Evolutionary conservation across 2,113 vertebrate genomes (phyloP), one percentile per base, ranked within the genome.

Genomic region (Mesoclemmys tuberculata): DNA sequence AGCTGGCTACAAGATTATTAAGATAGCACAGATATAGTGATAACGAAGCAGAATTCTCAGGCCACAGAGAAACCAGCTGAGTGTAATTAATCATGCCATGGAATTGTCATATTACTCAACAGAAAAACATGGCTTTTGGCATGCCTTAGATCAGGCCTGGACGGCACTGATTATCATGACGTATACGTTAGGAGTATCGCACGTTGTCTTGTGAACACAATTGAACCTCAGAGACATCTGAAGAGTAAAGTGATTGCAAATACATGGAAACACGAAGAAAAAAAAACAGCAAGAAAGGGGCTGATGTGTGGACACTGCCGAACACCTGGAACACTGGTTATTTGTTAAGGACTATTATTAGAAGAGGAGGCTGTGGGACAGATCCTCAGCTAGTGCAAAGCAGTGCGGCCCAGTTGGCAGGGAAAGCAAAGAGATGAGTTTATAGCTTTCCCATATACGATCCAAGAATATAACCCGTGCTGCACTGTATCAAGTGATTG

Each of bases 21-120:
- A 96, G 96, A 91, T 35, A 2, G 1, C 83, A 96, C 19, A 88
- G 86, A 87, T 85, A 96, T 10, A 87, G 75, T 61, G 89, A 98
- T 89, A 96, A 95, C 82, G 85, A 88, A 93, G 77, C 61, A 90
- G 58, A 96, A 92, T 87, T 87, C 55, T 56, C 75, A 95, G 94
- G 41, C 88, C 95, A 90, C 82, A 97, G 93, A 97, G 94, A 97
- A 97, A 84, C 0, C 94, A 95, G 26, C 78, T 97, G 91, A 87
- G 61, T 54, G 80, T 91, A 97, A 95, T 97, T 97, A 89, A 96
- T 98, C 97, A 97, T 97, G 92, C 94, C 92, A 97, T 71, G 87
- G 93, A 75, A 31, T 46, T 88, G 80, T 95, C 97, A 86, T 52
- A 29, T 18, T 61, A 46, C 87, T 48, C 74, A 87, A 84, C 5